These are phyloP conservation scores for Busseola fusca DNA, from an alignment of 2,888 invertebrate species.

Conservation along the genomic window DNA sequence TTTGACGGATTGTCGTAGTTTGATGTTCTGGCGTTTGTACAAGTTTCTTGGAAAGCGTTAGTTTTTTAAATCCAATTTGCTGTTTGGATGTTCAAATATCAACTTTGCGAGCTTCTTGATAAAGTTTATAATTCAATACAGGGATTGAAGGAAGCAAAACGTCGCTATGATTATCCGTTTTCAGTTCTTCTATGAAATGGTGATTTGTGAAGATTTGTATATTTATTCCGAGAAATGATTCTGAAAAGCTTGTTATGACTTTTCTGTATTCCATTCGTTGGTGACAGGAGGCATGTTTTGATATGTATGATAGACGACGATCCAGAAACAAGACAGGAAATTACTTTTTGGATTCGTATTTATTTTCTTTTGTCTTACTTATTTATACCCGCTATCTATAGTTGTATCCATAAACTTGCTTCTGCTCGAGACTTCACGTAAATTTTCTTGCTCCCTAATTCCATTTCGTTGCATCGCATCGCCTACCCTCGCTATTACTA, in stretches of 20 bases:
- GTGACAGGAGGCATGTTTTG: slow-evolving; percentile 40
- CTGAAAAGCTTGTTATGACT: slow-evolving; percentile 30
- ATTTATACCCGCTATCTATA: not conserved
- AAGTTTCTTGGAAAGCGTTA: slow-evolving; percentile 49
- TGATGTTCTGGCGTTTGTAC: not conserved
- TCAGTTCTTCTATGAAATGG: slow-evolving; percentile 54
- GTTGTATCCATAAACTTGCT: not conserved
- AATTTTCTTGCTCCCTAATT: not conserved
- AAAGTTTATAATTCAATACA: slow-evolving; percentile 26
- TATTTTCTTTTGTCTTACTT: not conserved
- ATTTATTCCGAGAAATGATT: slow-evolving; percentile 48
- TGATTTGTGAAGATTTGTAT: slow-evolving; percentile 46
- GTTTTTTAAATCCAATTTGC: slow-evolving; percentile 34
- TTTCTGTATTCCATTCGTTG: slow-evolving; percentile 23
- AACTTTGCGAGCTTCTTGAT: not conserved
- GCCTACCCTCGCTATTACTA: not conserved
- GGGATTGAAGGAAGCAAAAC: slow-evolving; percentile 24
- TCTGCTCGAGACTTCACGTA: not conserved
- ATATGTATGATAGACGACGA: slow-evolving; percentile 21
- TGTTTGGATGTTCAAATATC: not conserved
- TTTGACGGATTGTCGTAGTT: no score
- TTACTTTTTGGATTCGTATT: slow-evolving; percentile 6
- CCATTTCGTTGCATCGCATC: not conserved
- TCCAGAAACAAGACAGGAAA: slow-evolving; percentile 23
- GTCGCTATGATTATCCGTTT: slow-evolving; percentile 46